Evolutionary conservation across 2,888 invertebrate species (phyloP), one percentile per base, ranked within the genome.

Genomic region (Leucania comma): DNA sequence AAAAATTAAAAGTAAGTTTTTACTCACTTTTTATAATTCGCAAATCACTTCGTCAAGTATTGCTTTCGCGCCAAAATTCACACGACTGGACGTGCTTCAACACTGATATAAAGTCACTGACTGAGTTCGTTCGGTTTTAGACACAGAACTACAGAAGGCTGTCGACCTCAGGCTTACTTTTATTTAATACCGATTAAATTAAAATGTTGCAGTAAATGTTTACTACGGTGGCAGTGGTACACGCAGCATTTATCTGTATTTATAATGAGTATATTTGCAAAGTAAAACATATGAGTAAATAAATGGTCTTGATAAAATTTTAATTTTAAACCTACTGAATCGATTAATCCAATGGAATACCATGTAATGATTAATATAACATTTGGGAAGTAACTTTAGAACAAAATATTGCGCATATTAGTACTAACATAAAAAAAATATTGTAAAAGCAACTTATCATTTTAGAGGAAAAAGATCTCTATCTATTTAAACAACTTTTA

Each of bases 11-110:
- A 46, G 35, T 24, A n/a, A 9, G 26, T 29, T 26, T 14, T 17
- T 35, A 73, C 78, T 78, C 51, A 78, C 78, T 32, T 22, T 54
- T 8, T 5, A 4, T 29, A 20, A 60, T 46, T 38, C 10, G 29
- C 32, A 51, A 17, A 24, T 58, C 64, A 75, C 61, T 79, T 63
- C 58, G 58, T 53, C 26, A 20, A 20, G 24, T 68, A 5, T 66
- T 3, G 14, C 42, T 75, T 79, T 75, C 79, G 75, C 75, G 75
- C 79, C 75, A 79, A 79, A 79, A 62, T 22, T 50, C 20, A 29
- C 32, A 32, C 51, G 32, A 65, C 59, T 20, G 22, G 29, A 79
- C 79, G 76, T 79, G 72, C 75, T 65, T 12, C 42, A 0, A 17
- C 68, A 68, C 72, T 65, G 72, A 17, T 68, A 35, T 17, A 56